Base-by-base conservation (phyloP, 1,140 invertebrate species). In the Pseudomyrmex cubaensis region DNA sequence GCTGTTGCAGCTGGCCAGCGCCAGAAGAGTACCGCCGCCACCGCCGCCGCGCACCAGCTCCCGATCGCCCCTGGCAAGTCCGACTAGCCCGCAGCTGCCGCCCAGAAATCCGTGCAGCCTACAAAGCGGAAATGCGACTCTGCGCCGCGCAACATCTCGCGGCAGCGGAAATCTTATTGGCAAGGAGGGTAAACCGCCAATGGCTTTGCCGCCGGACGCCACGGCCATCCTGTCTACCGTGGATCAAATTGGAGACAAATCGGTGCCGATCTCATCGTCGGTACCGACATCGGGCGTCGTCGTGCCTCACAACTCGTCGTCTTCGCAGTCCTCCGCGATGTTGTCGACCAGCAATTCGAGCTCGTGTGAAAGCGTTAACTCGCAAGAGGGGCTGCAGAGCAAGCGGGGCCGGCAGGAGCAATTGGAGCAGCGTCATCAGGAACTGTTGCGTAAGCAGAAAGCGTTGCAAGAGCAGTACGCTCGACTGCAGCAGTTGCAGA, bases 401-500 rank as follows among this genome's bases (percentile, higher is more conserved):
- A 90, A 95, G 10, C 95, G 95, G 57, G 95, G 95, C 62, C 95
- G 97, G 0, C 97, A 98, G 90, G 96, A 97, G 76, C 95, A 96
- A 46, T 94, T 98, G 2, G 97, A 98, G 91, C 96, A 97, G 87
- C 95, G 98, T 1, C 98, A 98, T 90, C 97, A 98, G 91, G 98
- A 98, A 89, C 94, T 98, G 1, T 91, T 98, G 2, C 96, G 97
- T 67, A 98, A 98, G 90, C 98, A 98, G 89, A 97, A 96, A 80
- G 96, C 97, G 3, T 93, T 98, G 1, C 98, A 98, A 89, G 98
- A 98, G 85, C 98, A 98, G 89, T 98, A 98, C 92, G 97, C 97
- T 0, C 95, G 98, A 12, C 92, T 98, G 52, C 98, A 98, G 89
- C 97, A 97, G 93, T 95, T 98, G 25, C 97, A 98, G 89, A 95